Conservation (phyloP, 2,797 vertebrate species). For the Chrosomus eos region DNA sequence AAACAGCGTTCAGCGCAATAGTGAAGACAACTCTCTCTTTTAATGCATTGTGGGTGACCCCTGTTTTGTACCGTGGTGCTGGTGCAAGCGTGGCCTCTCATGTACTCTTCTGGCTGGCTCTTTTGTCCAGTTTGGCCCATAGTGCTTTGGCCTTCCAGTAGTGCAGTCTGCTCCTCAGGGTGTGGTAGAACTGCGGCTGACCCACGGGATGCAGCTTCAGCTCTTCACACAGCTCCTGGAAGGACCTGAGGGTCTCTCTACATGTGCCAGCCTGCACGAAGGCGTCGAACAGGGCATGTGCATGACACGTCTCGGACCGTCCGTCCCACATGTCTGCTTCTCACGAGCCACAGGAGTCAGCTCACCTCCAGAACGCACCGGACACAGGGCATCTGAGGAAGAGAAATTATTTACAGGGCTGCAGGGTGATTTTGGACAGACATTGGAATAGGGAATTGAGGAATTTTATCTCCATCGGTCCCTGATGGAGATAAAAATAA, state of each 20-base stretch:
- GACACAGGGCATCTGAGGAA: slow-evolving; percentile 5
- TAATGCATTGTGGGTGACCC: neutral
- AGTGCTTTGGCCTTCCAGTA: slow-evolving; percentile 96
- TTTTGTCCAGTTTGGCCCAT: slow-evolving; percentile 93
- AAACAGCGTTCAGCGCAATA: neutral
- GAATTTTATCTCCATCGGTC: neutral
- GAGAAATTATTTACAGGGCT: neutral
- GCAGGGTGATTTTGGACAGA: neutral
- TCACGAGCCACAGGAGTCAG: slow-evolving; percentile 40
- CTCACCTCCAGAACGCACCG: slow-evolving; percentile 25
- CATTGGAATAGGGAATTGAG: neutral
- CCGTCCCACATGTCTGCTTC: slow-evolving; percentile 68
- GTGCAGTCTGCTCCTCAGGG: slow-evolving; percentile 88
- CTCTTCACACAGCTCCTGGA: slow-evolving; percentile 89
- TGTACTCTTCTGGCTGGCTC: slow-evolving; percentile 89
- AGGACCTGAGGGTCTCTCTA: slow-evolving; percentile 86
- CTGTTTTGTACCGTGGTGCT: slow-evolving; percentile 83
- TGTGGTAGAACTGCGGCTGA: slow-evolving; percentile 82
- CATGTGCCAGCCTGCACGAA: slow-evolving; percentile 93
- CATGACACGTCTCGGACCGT: slow-evolving; percentile 72
- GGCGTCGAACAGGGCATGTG: slow-evolving; percentile 88
- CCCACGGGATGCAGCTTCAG: slow-evolving; percentile 75
- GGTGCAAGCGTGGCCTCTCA: slow-evolving; percentile 83
- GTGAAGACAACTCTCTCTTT: neutral
- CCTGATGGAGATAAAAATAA: neutral